Evolutionary conservation across 1,140 invertebrate species (phyloP), one percentile per base, ranked within the genome.

Genomic region (Zeugodacus cucurbitae): DNA sequence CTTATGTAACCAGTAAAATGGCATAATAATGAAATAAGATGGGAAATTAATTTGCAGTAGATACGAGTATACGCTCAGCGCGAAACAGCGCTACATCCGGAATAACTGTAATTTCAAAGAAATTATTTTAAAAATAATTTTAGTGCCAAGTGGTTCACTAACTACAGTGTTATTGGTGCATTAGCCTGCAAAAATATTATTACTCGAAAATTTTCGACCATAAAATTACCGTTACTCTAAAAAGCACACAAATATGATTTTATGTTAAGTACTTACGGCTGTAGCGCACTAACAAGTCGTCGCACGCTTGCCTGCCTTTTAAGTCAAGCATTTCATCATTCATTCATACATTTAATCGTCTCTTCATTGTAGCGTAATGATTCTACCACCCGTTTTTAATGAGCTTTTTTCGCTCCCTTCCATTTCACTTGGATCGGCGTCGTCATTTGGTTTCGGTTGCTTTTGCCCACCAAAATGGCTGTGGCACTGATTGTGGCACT

Each of bases 311-410:
- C 37, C 41, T 48, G 41, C 41, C n/a, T 82, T 48, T 82, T 82
- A 82, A 82, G 74, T 82, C 74, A 44, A 82, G 10, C 74, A 48
- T 82, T 82, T 26, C 74, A n/a, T 48, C n/a, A 82, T 54, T 37
- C 67, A 70, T 70, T 48, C 37, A 74, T 74, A 29, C 41, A 48
- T 8, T 22, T 74, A 74, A 74, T 82, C 74, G 74, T 54, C 74
- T 34, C 70, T 74, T 29, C 70, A 74, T 74, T 74, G 70, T 34
- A 74, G 70, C 70, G 34, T 74, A 48, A 82, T 82, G 74, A 82
- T 82, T 82, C 74, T 82, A 48, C 74, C 22, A 48, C 74, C 22
- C 74, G 41, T 48, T 82, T 82, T 82, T 82, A 82, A 82, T 82
- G 74, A 82, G 74, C n/a, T 82, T 48, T 82, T 82, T 48, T 48